Percentiles rank a stretch among this genome's conserved stretches.
These are phyloP conservation scores for Lynx canadensis DNA, from an alignment of 2,113 vertebrate genomes.

Conservation along the genomic window DNA sequence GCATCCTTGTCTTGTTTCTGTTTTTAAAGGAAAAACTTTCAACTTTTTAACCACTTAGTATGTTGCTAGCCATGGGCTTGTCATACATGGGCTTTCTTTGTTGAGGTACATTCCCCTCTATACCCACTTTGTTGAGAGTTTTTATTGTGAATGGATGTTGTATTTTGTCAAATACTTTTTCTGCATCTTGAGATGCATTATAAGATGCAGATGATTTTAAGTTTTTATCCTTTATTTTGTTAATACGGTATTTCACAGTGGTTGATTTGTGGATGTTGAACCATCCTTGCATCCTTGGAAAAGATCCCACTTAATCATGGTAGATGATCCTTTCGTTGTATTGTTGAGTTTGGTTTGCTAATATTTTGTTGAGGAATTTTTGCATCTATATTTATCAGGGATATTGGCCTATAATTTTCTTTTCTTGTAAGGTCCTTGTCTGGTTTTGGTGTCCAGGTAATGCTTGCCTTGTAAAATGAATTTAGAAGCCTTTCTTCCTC, in stretches of 20 bases:
- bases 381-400: neutral
- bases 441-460: neutral
- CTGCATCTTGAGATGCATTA: neutral
- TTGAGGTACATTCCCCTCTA: neutral
- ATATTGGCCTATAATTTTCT: neutral
- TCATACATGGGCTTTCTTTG: neutral
- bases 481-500: neutral
- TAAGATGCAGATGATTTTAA: neutral
- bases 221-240: neutral
- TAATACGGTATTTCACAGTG: neutral
- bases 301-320: neutral
- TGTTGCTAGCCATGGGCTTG: neutral
- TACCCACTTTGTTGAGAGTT: neutral
- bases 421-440: neutral
- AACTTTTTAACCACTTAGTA: neutral
- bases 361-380: neutral
- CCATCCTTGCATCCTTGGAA: neutral
- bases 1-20: neutral
- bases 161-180: neutral
- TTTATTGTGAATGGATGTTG: neutral
- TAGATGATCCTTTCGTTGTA: neutral
- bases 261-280: neutral
- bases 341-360: neutral
- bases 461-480: neutral
- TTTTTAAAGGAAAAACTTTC: neutral